Evolutionary conservation across 2,113 vertebrate species (phyloP), one percentile per base, ranked within the genome.

Genomic region (Vireo altiloquus): DNA sequence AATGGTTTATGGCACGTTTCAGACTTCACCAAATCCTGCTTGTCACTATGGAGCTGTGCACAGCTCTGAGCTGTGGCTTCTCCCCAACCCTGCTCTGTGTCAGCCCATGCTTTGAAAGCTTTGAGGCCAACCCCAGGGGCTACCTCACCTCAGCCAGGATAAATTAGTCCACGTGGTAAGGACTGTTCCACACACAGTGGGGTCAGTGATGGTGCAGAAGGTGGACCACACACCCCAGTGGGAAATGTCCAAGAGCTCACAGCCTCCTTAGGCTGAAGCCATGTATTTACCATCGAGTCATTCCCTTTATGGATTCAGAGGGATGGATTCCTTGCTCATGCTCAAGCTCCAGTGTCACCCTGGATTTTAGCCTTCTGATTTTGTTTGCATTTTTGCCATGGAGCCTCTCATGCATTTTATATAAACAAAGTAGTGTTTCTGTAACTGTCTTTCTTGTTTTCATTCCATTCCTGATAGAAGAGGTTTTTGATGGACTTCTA

Each of bases 231-330:
- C 7, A 4, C 21, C 57, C 13, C 8, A 7, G 50, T 5, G 50
- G 33, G 57, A 54, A 69, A n/a, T 1, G 15, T 11, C 64, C 2
- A 1, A 10, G 71, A 56, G 35, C 30, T 85, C 4, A 4, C n/a
- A 53, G 61, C 8, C 46, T 37, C n/a, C 80, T 57, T 6, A 44
- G 11, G 19, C 4, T 37, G 61, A 28, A 76, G n/a, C 30, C 47
- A 5, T 1, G 12, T 10, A n/a, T 33, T 44, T 40, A 21, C 18
- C 63, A 21, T 6, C 0, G 2, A 77, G 13, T 5, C 11, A 16
- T 56, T 30, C 64, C 19, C 30, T 46, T 42, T 10, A 19, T 20
- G 27, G 15, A 28, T 56, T 24, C 7, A 0, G 17, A 79, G 18
- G 54, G 11, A 64, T 39, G 46, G 44, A 57, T 82, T 85, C 35